Evolutionary conservation across 2,888 invertebrate species (phyloP).

Genomic region (Leucophora obtusa): DNA sequence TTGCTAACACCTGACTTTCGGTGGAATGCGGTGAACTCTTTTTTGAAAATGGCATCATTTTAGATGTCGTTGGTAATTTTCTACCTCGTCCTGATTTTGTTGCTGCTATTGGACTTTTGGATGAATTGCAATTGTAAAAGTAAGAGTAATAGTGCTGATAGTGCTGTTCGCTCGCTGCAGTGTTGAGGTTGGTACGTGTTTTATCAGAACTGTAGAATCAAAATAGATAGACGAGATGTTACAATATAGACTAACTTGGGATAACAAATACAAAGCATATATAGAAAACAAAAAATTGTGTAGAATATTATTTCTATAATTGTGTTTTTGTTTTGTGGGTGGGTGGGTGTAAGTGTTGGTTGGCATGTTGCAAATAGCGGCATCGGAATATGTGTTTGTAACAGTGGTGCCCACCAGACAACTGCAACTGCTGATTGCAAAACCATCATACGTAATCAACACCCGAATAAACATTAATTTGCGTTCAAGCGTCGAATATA

Average conservation of each 20-base stretch:
- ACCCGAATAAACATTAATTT: too few relatives aligned
- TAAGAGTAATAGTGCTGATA: conserved; percentile 51
- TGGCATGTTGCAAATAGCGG: not conserved
- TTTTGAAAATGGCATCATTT: conserved; percentile 55
- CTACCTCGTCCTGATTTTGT: conserved; percentile 19
- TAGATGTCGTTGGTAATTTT: conserved; percentile 38
- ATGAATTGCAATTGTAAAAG: conserved; percentile 38
- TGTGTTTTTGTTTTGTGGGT: not conserved
- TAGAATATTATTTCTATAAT: too few relatives aligned
- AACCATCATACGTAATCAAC: too few relatives aligned
- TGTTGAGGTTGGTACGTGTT: not conserved
- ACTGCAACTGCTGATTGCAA: too few relatives aligned
- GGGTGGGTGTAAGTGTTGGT: not conserved
- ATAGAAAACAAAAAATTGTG: not conserved
- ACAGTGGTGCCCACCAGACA: too few relatives aligned
- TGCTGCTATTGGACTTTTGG: not conserved
- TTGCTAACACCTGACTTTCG: conserved; percentile 25
- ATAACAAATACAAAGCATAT: not conserved
- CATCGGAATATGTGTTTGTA: too few relatives aligned
- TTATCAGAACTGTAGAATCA: conserved; percentile 20
- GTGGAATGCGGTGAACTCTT: conserved; percentile 2
- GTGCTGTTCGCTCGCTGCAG: conserved; percentile 20
- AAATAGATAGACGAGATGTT: not conserved
- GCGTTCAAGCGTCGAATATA: too few relatives aligned
- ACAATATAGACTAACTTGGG: not conserved